A percentile compares a stretch with the other conserved stretches of the same genome.
Evolutionary conservation across 2,888 invertebrate species (phyloP).

Genomic region (Bombyx huttoni): DNA sequence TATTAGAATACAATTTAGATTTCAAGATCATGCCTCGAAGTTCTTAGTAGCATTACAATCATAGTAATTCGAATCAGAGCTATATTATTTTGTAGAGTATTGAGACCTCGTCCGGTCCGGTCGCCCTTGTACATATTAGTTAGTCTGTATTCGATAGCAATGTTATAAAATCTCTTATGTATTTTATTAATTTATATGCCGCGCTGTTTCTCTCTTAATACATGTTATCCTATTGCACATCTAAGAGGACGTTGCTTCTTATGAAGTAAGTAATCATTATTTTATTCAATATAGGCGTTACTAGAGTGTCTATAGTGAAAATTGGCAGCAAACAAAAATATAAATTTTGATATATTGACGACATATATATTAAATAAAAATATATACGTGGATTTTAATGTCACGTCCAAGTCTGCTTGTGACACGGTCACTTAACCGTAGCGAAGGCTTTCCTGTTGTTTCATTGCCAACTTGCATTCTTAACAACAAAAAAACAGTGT

Average conservation of each 20-base stretch:
- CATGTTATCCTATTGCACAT: too few species aligned
- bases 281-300: too few species aligned
- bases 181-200: too few species aligned
- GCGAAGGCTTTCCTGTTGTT: slow-evolving; percentile 1
- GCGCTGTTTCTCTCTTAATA: too few species aligned
- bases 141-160: not conserved
- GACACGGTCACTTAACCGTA: not conserved
- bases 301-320: too few species aligned
- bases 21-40: not conserved
- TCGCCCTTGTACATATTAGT: not conserved
- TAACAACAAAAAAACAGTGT: not conserved
- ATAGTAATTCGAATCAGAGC: not conserved
- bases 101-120: not conserved
- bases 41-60: not conserved
- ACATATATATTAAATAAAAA: too few species aligned
- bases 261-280: too few species aligned
- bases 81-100: not conserved
- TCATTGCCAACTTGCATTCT: not conserved
- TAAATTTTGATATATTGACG: too few species aligned
- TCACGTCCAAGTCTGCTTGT: not conserved
- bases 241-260: too few species aligned
- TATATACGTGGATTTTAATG: not conserved
- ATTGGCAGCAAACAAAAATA: too few species aligned
- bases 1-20: too few species aligned
- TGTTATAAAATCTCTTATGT: not conserved